Evolutionary conservation across 2,113 vertebrate genomes (phyloP).

Genomic region (Todiramphus saurophagus): DNA sequence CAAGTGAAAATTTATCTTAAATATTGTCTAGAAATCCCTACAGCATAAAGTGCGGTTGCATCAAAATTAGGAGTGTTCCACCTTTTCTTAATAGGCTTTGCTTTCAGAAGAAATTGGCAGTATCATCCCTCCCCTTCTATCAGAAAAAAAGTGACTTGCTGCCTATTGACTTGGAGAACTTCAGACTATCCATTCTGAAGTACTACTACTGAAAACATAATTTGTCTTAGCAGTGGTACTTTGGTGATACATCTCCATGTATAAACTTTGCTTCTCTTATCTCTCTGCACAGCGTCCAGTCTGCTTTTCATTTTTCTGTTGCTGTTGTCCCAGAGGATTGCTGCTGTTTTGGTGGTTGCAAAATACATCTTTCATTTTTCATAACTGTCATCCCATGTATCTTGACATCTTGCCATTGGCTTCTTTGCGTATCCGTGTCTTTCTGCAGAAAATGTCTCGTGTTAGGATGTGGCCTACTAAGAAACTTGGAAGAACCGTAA

Average conservation of each 20-base stretch:
- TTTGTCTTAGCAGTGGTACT: neutral
- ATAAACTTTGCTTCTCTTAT: neutral
- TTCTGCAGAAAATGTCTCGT: neutral
- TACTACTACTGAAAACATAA: accelerated
- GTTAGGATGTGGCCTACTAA: neutral
- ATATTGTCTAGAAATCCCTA: neutral
- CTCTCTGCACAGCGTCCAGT: neutral
- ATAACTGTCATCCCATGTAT: neutral
- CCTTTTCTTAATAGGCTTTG: neutral
- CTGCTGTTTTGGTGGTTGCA: neutral
- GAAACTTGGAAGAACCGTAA: neutral
- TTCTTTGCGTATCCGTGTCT: neutral
- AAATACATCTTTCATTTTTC: neutral
- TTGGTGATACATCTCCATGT: neutral
- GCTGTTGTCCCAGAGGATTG: neutral
- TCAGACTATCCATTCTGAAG: neutral
- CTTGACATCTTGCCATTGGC: neutral
- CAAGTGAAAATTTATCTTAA: neutral
- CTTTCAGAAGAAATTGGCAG: neutral
- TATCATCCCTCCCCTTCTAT: neutral
- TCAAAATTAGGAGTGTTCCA: neutral
- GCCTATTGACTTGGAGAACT: neutral
- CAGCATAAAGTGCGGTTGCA: neutral
- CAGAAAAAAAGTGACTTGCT: neutral
- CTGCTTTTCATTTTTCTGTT: neutral